Percentiles rank a stretch among this genome's conserved stretches.
Evolutionary conservation across 2,888 invertebrate species (phyloP).

Genomic region (Cheilosia scutellata): DNA sequence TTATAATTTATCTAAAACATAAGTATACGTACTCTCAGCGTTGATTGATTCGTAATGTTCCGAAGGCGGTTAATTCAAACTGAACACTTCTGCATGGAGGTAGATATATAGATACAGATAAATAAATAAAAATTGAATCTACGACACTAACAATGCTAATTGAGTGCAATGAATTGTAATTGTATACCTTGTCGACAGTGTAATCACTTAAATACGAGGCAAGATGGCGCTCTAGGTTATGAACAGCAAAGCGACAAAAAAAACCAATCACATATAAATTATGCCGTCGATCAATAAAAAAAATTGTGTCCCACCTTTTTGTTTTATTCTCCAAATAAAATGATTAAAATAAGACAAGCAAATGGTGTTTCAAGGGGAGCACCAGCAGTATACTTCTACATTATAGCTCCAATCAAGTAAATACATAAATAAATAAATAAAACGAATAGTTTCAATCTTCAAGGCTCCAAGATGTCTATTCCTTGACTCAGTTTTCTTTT

Average conservation of each 20-base stretch:
- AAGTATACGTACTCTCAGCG: conserved; percentile 7
- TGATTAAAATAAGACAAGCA: conserved; percentile 3
- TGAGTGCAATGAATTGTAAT: conserved; percentile 71
- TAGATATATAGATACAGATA: conserved; percentile 11
- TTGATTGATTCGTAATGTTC: conserved; percentile 50
- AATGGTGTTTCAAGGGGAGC: neutral
- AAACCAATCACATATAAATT: conserved; percentile 19
- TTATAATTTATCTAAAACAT: conserved; percentile 44
- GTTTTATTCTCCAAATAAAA: conserved; percentile 9
- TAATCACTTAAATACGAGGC: conserved; percentile 20
- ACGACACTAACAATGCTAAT: conserved; percentile 59
- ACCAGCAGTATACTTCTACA: neutral
- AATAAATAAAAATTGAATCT: conserved; percentile 22
- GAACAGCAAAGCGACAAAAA: neutral
- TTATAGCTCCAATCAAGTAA: conserved; percentile 33
- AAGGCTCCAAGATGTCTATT: conserved; percentile 66
- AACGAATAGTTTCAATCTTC: conserved; percentile 13
- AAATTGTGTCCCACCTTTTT: conserved; percentile 25
- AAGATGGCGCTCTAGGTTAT: neutral
- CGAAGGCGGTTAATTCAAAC: conserved; percentile 44
- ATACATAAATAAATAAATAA: conserved; percentile 20
- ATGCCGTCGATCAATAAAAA: conserved; percentile 48
- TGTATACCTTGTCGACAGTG: conserved; percentile 40
- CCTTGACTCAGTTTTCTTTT: conserved; percentile 49
- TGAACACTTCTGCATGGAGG: conserved; percentile 18